Base-by-base conservation (phyloP, 1,140 invertebrate species). In the Trichonephila clavata region DNA sequence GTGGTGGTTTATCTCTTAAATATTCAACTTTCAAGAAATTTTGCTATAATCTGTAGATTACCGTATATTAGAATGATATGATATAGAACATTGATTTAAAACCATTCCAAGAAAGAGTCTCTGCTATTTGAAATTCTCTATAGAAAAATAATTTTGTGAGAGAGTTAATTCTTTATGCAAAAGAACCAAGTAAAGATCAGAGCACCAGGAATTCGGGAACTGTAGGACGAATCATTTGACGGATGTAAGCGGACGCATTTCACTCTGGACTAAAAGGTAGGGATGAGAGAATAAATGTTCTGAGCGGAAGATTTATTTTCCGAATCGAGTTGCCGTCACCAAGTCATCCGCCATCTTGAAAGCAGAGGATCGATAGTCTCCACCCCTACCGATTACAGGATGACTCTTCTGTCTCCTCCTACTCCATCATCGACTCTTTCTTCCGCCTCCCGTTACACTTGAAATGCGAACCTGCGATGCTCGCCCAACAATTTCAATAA, bases 311-410 rank as follows among this genome's bases (percentile, higher is more conserved):
- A 92, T 84, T 92, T 84, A 84, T 84, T 43, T 60, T 68, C 63
- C 39, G 39, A 20, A 32, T 65, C 61, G 77, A 57, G 81, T 27
- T 60, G 91, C 91, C 91, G 91, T 92, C 91, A 92, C 91, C 91
- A 92, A 92, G 91, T 92, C 91, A 92, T 92, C 91, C 91, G 91
- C 91, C 91, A 92, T 92, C 91, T 92, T 92, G 91, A 27, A 89
- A 84, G 83, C 43, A 20, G 63, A 24, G 89, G 65, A 92, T 92
- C 91, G 91, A 92, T 92, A 92, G 81, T 92, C 81, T 86, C 81
- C 91, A 91, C 90, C 90, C 90, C 88, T 90, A 50, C 71, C 88
- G 90, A 92, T 92, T 92, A 92, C 90, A 50, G 90, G 90, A 92
- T 92, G 90, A 92, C 91, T 86, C 91, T 63, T 60, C 83, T 24